Evolutionary conservation across 2,113 vertebrate genomes (phyloP).

Genomic region (Canis aureus): DNA sequence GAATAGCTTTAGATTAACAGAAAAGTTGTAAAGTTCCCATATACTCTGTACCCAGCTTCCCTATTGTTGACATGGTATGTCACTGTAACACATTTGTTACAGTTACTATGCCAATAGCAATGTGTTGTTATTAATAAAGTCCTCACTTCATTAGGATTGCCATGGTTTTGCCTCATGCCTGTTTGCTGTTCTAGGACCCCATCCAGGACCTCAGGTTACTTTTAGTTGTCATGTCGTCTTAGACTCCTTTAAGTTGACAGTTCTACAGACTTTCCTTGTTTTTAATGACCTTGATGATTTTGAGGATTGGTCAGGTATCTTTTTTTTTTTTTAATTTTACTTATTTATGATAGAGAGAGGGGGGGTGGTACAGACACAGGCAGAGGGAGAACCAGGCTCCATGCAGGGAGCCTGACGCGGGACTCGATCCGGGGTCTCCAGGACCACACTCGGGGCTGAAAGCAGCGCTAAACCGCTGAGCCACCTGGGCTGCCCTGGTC

Average conservation of each 20-base stretch:
- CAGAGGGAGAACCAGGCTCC: no score
- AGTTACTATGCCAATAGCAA: background rate
- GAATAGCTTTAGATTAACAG: background rate
- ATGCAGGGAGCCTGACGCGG: no score
- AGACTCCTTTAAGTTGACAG: background rate
- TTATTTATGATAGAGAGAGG: no score
- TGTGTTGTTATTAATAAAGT: background rate
- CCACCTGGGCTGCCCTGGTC: no score
- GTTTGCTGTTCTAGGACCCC: background rate
- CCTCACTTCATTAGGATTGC: background rate
- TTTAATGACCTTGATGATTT: background rate
- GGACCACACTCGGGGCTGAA: no score
- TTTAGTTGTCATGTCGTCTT: background rate
- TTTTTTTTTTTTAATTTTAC: no score
- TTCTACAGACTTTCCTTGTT: background rate
- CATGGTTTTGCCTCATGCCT: background rate
- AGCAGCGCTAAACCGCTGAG: no score
- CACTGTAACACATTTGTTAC: background rate
- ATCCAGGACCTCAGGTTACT: fast-evolving
- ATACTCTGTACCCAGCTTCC: background rate
- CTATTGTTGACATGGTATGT: fast-evolving
- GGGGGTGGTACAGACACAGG: no score
- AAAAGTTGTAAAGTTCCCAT: background rate
- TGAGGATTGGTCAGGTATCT: no score
- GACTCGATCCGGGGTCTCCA: no score